A percentile compares a stretch with the other conserved stretches of the same genome.
Conservation (phyloP, 2,888 invertebrate genomes). For the Protophormia terraenovae region DNA sequence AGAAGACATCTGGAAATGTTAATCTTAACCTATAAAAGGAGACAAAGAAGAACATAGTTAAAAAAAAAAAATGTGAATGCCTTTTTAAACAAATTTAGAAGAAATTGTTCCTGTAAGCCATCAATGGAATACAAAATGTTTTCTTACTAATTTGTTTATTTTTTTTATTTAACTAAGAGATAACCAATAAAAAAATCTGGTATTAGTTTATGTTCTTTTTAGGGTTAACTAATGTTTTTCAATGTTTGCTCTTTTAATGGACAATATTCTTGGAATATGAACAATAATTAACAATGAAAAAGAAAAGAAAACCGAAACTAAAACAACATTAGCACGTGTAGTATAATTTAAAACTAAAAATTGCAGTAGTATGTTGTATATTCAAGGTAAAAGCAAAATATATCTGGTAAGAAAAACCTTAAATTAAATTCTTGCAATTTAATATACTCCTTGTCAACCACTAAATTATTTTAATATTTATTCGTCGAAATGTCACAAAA, state of each 20-base stretch:
- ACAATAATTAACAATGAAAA: background rate
- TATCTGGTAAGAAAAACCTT: background rate
- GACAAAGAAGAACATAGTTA: too few relatives aligned
- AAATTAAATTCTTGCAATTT: background rate
- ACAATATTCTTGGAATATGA: background rate
- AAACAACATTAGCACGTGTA: background rate
- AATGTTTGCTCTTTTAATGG: background rate
- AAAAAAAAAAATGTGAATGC: too few relatives aligned
- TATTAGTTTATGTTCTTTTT: background rate
- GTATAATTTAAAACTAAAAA: background rate
- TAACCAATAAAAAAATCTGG: too few relatives aligned
- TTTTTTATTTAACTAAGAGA: too few relatives aligned
- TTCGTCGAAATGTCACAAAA: too few relatives aligned
- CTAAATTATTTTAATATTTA: too few relatives aligned
- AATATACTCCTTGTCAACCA: too few relatives aligned
- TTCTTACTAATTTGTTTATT: too few relatives aligned
- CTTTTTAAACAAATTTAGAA: too few relatives aligned
- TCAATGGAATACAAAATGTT: too few relatives aligned
- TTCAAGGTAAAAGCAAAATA: background rate
- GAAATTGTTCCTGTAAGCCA: too few relatives aligned
- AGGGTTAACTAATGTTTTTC: background rate
- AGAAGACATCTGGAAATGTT: background rate
- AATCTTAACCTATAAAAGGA: background rate
- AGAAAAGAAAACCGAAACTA: background rate
- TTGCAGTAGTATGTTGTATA: background rate